phyloP scores from a whole-genome alignment of 53 echinoderm and acorn worm species.

The Astropecten irregularis region DNA sequence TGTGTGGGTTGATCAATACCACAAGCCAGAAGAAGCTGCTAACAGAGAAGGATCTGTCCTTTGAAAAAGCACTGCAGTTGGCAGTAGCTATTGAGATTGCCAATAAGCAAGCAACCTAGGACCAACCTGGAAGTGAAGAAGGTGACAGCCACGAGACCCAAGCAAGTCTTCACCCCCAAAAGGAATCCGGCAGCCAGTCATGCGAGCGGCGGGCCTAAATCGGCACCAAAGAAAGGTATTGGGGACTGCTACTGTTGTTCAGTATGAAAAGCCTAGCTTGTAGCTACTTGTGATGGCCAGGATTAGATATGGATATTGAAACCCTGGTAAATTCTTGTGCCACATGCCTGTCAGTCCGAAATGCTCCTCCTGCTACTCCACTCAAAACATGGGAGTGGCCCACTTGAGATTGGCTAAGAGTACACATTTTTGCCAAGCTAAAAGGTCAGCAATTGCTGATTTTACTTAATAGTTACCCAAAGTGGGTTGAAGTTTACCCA shows the following conservation, averaged over 20 bases:
- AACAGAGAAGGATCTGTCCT: slow-evolving; percentile 22
- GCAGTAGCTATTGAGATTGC: slow-evolving; percentile 12
- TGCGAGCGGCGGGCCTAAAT: neutral
- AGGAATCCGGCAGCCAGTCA: neutral
- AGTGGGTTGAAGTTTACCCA: slow-evolving; percentile 62
- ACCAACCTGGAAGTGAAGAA: neutral
- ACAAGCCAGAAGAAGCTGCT: slow-evolving; percentile 19
- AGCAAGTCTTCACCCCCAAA: neutral
- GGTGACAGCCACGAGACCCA: neutral
- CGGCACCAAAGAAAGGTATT: neutral
- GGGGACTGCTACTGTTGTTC: slow-evolving; percentile 6
- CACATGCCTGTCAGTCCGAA: slow-evolving; percentile 15
- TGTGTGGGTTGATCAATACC: slow-evolving; percentile 19
- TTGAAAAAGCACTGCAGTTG: slow-evolving; percentile 15
- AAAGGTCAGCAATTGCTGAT: slow-evolving; percentile 48
- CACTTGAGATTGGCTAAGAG: slow-evolving; percentile 19
- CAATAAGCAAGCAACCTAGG: slow-evolving; percentile 21
- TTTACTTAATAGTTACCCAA: slow-evolving; percentile 58
- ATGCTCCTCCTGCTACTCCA: slow-evolving; percentile 24
- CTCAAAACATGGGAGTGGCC: slow-evolving; percentile 51
- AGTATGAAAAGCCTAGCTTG: slow-evolving; percentile 39
- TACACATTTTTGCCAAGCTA: slow-evolving; percentile 51
- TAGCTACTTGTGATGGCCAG: slow-evolving; percentile 51
- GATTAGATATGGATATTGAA: slow-evolving; percentile 48
- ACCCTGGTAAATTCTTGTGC: slow-evolving; percentile 29